Evolutionary conservation across 2,888 invertebrate genomes (phyloP), one percentile per base, ranked within the genome.

Genomic region (Melolontha melolontha): DNA sequence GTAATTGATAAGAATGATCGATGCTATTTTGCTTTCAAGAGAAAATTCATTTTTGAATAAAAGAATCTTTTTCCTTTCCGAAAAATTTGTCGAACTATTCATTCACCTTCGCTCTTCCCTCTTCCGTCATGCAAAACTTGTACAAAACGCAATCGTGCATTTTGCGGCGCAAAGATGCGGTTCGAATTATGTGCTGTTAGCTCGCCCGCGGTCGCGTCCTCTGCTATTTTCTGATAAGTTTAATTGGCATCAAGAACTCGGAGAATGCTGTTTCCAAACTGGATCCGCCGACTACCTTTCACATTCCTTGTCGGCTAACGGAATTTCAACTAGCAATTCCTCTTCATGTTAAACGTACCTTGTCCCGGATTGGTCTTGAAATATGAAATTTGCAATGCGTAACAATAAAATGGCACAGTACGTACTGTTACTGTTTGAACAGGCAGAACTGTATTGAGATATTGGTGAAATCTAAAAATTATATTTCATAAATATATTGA

Each of bases 211-310:
- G 57, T 42, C 27, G 59, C 47, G 59, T 62, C 59, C 59, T 47
- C 59, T 34, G 59, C 47, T 62, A 42, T 57, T 59, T 57, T 66
- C 66, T 66, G 66, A 66, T 57, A 66, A 66, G 55, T 64, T 64
- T 68, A 68, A 68, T 68, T 68, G 67, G 67, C 64, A 64, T 68
- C 54, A 54, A 49, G 55, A 50, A 50, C 57, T 66, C 69, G 68
- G 74, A 72, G 75, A 75, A 75, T 75, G 76, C 75, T 68, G 74
- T 71, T 74, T 68, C 71, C 68, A 74, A 75, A 76, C 76, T 75
- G 75, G 75, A 75, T 74, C 75, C 73, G 74, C 71, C 72, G 71
- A 73, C 72, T 72, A 74, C 76, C 76, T 76, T 76, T 76, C 76
- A 76, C 76, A 76, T 76, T 76, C 76, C 72, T 50, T 64, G 68